Base-by-base conservation (phyloP, 2,797 vertebrate genomes). In the Hozukius guyotensis region DNA sequence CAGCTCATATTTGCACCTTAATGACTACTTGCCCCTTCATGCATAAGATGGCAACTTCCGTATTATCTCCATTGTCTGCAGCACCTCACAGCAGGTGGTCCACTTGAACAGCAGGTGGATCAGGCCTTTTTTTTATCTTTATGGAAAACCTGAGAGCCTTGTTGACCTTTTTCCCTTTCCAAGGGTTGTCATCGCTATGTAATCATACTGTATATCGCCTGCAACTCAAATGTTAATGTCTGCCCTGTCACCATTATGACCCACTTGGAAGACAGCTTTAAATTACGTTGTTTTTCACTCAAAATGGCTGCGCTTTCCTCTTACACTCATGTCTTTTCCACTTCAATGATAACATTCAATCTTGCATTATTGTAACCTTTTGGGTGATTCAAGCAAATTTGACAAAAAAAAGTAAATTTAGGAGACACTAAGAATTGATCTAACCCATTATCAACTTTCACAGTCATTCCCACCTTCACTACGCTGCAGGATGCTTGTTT, bases 111-210 rank as follows among this genome's bases (percentile, higher is more conserved):
- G 80, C 38, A 9, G 80, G 81, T 53, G 69, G 59, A 78, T 42
- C 7, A 6, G 2, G 38, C 77, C 55, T 83, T 70, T 78, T 90
- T 46, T 46, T 46, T 86, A 77, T 85, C 75, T 82, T 77, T 65
- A 79, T 64, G 53, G 73, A 75, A 74, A 83, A 80, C 72, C 82
- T 72, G 57, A 88, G 61, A 83, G 88, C 49, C 1, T 5, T 2
- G 52, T 82, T 92, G 91, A 94, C 91, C 90, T 93, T 92, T 85
- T 77, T 65, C 38, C 36, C 49, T 70, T 75, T 70, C 73, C 8
- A 8, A 80, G 25, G 49, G 62, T 82, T 84, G 80, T 88, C 84
- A 75, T 83, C 66, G 8, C 72, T 2, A 13, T 64, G 79, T 76
- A 80, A 92, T 93, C 88, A 86, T 18, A 16, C 53, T 16, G 62